Base-by-base conservation (phyloP, 2,797 vertebrate genomes). In the Enteromius mattozi region DNA sequence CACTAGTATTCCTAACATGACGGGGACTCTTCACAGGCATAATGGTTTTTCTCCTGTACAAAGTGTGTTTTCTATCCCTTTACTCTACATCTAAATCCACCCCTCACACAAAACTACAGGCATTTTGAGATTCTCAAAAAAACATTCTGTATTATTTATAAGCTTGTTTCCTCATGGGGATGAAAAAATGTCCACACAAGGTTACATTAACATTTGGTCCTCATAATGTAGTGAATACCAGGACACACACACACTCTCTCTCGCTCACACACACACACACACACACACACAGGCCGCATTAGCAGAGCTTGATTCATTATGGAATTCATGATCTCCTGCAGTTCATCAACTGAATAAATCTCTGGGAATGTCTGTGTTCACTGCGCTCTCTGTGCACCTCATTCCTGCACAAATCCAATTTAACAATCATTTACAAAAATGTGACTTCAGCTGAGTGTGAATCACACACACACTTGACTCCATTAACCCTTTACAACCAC, bases 341-440 rank as follows among this genome's bases (percentile, higher is more conserved):
- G 80, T 74, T 82, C 80, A 82, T 74, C 80, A 74, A 69, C 69
- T 61, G 68, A 61, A 47, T 61, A 82, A 82, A 74, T 74, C 80
- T 72, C 37, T 35, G 17, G 65, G 82, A 78, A 78, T 70, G 82
- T 78, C 35, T 56, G 74, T 42, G 24, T 49, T 70, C 49, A 21
- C 77, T 37, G n/a, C 3, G 24, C 40, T 30, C 17, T 27, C 42
- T 85, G 37, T 85, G 89, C 85, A 78, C 81, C 86, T 89, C 90
- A 94, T 94, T 92, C 92, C 91, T 80, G 24, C 56, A 83, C 77
- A 93, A 94, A 94, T 94, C 90, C 85, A 89, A 94, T 94, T 94
- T 92, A 63, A 74, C 17, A 56, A 51, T 71, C 70, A 37, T 65
- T 72, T 49, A 77, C 51, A 61, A 37, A 54, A 77, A 86, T 81